Evolutionary conservation across 2,797 vertebrate species (phyloP).

Genomic region (Mycteria americana): DNA sequence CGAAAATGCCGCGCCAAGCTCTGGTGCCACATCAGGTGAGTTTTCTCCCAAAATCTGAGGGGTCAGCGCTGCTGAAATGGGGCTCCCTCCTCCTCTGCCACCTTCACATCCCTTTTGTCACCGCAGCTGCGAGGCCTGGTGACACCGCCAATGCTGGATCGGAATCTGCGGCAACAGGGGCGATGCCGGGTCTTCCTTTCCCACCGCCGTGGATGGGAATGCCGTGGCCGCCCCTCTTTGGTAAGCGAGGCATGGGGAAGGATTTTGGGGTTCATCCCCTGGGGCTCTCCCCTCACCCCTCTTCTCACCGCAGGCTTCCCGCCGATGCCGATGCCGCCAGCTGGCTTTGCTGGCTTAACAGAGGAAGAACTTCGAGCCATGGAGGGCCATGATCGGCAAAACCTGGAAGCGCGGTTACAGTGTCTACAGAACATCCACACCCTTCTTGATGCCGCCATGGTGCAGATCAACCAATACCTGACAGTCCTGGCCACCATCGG

Average conservation of each 20-base stretch:
- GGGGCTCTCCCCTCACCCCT: no score
- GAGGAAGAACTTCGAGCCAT: constrained; percentile 89
- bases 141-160: not conserved
- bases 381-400: constrained; percentile 89
- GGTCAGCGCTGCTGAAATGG: fast-evolving
- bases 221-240: constrained; percentile 90
- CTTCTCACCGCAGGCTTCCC: constrained; percentile 77
- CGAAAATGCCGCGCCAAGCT: constrained; percentile 58
- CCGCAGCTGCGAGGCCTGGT: constrained; percentile 30
- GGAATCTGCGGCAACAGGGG: constrained; percentile 64
- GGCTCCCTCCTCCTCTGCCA: not conserved
- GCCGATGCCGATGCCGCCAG: constrained; percentile 90
- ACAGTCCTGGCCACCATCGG: constrained; percentile 86
- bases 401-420: constrained; percentile 90
- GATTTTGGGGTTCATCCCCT: not conserved
- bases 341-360: constrained; percentile 86
- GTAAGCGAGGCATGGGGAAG: constrained; percentile 52
- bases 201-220: constrained; percentile 91
- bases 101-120: not conserved
- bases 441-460: constrained; percentile 92
- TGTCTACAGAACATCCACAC: constrained; percentile 97
- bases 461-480: constrained; percentile 97
- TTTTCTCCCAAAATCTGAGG: not conserved
- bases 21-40: constrained; percentile 69
- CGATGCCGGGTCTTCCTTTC: constrained; percentile 85